Conservation (phyloP, 2,888 invertebrate genomes). For the Drosophila recens region DNA sequence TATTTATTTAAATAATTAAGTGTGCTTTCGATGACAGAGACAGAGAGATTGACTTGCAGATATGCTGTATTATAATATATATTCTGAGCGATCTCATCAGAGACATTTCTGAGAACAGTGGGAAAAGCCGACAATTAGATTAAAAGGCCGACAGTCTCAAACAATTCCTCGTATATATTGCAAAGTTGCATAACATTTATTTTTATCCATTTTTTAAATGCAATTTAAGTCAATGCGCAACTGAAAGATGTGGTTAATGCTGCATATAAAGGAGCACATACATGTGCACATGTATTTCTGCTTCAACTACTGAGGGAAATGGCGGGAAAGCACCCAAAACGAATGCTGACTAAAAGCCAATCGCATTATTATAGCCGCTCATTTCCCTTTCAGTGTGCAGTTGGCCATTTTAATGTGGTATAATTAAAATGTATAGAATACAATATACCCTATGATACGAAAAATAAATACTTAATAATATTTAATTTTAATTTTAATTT, state of each 20-base stretch:
- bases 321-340: slow-evolving; percentile 19
- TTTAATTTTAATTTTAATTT: too few species aligned
- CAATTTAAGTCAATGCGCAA: slow-evolving; percentile 18
- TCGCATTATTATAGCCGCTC: slow-evolving; percentile 57
- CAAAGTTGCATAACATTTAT: slow-evolving; percentile 2
- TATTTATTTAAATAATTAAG: slow-evolving; percentile 18
- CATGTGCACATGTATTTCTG: slow-evolving; percentile 7
- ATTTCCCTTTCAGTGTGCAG: slow-evolving; percentile 30
- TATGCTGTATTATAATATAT: background rate
- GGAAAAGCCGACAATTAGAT: background rate
- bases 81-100: background rate
- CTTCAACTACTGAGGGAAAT: slow-evolving; percentile 5
- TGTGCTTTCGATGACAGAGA: background rate
- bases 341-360: slow-evolving; percentile 54
- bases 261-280: slow-evolving; percentile 13
- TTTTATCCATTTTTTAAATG: slow-evolving; percentile 12
- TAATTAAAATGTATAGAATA: background rate
- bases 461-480: too few species aligned
- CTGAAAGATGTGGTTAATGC: slow-evolving; percentile 48
- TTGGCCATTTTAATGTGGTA: slow-evolving; percentile 9
- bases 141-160: background rate
- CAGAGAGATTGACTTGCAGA: background rate
- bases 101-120: background rate
- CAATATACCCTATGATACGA: background rate
- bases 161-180: background rate